Evolutionary conservation across 2,888 invertebrate genomes (phyloP).

Genomic region (Nomada fabriciana): DNA sequence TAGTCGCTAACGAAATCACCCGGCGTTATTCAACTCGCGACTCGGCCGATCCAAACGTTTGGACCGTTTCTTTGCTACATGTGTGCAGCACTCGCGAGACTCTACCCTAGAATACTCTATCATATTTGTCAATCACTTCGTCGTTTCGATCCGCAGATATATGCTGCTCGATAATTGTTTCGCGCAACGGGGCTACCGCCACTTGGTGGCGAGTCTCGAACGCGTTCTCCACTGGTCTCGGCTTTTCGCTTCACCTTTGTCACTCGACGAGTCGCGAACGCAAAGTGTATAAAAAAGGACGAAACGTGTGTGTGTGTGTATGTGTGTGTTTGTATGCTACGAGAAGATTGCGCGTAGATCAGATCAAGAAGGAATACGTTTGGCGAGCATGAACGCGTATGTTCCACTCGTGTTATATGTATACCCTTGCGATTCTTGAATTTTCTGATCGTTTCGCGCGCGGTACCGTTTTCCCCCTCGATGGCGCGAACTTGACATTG

Average conservation of each 20-base stretch:
- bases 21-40: neutral
- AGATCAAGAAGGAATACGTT: constrained; percentile 42
- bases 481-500: constrained; percentile 34
- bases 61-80: neutral
- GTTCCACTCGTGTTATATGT: neutral
- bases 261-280: constrained; percentile 47
- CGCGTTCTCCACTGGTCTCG: neutral
- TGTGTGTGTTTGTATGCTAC: constrained; percentile 15
- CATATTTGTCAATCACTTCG: no score
- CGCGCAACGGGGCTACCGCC: no score
- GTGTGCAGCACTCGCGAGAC: no score
- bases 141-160: no score
- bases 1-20: neutral
- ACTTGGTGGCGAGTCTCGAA: neutral
- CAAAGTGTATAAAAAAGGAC: constrained; percentile 36
- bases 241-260: constrained; percentile 2
- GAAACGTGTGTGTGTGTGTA: neutral
- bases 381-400: neutral
- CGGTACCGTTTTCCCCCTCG: constrained; percentile 42
- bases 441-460: neutral
- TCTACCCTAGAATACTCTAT: no score
- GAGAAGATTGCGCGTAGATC: constrained; percentile 35
- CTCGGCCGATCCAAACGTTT: neutral
- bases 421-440: neutral
- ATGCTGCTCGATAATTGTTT: no score